Evolutionary conservation across 2,113 vertebrate genomes (phyloP).

Genomic region (Bubo scandiacus): DNA sequence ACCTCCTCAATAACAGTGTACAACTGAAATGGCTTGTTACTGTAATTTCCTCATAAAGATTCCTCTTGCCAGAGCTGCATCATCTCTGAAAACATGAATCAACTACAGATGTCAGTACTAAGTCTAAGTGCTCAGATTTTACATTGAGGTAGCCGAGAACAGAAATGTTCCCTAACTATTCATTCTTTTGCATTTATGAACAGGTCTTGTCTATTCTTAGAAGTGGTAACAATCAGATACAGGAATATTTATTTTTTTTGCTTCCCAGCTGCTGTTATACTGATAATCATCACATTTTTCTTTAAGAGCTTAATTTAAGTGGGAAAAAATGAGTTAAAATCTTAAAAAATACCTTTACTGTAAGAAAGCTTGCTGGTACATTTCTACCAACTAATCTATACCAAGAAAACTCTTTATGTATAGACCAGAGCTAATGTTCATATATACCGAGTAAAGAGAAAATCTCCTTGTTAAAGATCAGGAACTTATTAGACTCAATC

Average conservation of each 20-base stretch:
- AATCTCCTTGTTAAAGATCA: background rate
- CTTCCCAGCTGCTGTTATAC: background rate
- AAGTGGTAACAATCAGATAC: background rate
- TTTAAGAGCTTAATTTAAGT: background rate
- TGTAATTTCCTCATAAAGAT: background rate
- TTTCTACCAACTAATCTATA: background rate
- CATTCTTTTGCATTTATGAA: background rate
- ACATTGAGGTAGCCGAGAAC: background rate
- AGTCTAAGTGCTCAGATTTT: background rate
- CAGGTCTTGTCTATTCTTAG: background rate
- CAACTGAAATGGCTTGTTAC: background rate
- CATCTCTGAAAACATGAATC: background rate
- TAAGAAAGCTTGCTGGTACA: background rate
- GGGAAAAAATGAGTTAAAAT: background rate
- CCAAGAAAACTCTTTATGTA: background rate
- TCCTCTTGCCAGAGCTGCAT: background rate
- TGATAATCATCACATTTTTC: background rate
- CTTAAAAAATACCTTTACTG: background rate
- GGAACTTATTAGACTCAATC: background rate
- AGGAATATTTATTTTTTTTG: background rate
- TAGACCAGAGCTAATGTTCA: background rate
- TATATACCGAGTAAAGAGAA: background rate
- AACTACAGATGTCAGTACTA: background rate
- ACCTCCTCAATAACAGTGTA: background rate
- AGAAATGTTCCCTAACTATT: background rate